Evolutionary conservation across 1,140 invertebrate species (phyloP), one percentile per base, ranked within the genome.

Genomic region (Popillia japonica): DNA sequence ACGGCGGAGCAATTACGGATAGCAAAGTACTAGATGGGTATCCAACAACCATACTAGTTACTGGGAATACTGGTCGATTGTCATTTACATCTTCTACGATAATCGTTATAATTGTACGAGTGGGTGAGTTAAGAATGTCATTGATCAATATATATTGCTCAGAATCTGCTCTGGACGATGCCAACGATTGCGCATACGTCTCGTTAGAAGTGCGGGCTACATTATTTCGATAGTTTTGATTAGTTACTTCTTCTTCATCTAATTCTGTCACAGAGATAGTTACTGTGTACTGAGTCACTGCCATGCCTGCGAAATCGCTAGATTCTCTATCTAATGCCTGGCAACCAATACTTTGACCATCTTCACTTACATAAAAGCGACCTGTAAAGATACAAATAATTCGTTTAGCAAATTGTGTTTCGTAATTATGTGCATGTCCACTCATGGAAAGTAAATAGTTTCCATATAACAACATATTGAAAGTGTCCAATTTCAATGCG

Each of bases 71-170:
- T 6, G 89, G 88, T 20, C 78, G 23, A 78, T 89, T 88, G 76
- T 89, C 88, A 79, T 89, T 89, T 8, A 88, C 88, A 81, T 89
- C 89, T n/a, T 86, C 86, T 4, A 89, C 86, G 55, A 89, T 87
- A 20, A 89, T 79, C 75, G 87, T 87, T 4, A 89, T 85, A 40
- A 88, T 81, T 64, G 84, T 87, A 17, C 86, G 81, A 76, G 85
- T 83, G 4, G 85, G 76, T 68, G 86, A 85, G 78, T 76, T 76
- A 4, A 0, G 6, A 6, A 76, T 76, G 6, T 76, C 41, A 11
- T 20, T 34, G 11, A 76, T 76, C n/a, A 34, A n/a, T 0, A 48
- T n/a, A 27, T 23, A 55, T 55, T 76, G 41, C 14, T 11, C 6
- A 20, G 17, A 8, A n/a, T 20, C 72, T 17, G 34, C 72, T 42